Evolutionary conservation across 2,888 invertebrate species (phyloP), one percentile per base, ranked within the genome.

Genomic region (Agonopterix alstromeriana): DNA sequence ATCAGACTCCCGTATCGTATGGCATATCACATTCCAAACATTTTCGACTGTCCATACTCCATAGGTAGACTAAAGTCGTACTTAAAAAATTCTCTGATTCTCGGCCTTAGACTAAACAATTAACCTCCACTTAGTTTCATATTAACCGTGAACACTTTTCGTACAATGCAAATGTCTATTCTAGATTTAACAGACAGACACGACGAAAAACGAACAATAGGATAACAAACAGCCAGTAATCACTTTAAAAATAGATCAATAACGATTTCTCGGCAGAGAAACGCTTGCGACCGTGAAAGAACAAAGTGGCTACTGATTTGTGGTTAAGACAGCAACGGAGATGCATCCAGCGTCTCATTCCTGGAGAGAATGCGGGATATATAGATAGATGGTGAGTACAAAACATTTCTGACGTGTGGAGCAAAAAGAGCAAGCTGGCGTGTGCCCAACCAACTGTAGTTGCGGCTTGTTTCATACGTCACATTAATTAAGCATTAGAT

Each of bases 271-370:
- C 65, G 61, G 64, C 60, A 65, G 65, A 70, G 73, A 72, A 70
- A 63, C 65, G 70, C 65, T 66, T 55, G 67, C 69, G 77, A 67
- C 77, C 74, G 70, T 78, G 78, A 78, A 78, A 77, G 77, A 79
- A 77, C 78, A 83, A 85, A 86, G 81, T 80, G 77, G 70, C 67
- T 68, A 67, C 79, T 85, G 87, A 86, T 86, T 86, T 85, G 85
- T 85, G 77, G 74, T 70, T 65, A 27, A 27, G 27, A 27, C 27
- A 27, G 27, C 27, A 27, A 27, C 27, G 27, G 27, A 27, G 27
- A 27, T 27, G 27, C 27, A 27, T 27, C 71, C 58, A 65, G 56
- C 61, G 54, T 64, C 63, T 73, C 76, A 77, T 81, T 79, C 77
- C 73, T 72, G 67, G 65, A 72, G 70, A 61, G 72, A 69, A 76